Base-by-base conservation (phyloP, 1,140 invertebrate species). In the Drosophila obscura region DNA sequence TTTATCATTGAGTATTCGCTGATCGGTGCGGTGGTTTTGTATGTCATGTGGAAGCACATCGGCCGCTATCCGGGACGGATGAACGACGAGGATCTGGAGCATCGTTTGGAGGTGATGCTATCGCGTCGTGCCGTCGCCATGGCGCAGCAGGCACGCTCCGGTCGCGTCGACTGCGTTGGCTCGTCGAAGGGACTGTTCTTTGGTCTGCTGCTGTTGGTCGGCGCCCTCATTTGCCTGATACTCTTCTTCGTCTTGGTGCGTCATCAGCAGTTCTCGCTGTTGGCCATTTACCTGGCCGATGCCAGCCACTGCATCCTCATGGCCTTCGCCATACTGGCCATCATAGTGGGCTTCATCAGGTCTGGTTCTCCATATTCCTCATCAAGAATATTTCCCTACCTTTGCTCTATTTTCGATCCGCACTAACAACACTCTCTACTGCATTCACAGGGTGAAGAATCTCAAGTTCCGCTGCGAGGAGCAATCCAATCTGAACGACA, bases 31-130 rank as follows among this genome's bases (percentile, higher is more conserved):
- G 98, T 98, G 52, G 97, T 99, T 22, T 96, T 99, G 81, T 99
- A 98, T 92, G 97, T 99, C 46, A 99, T 99, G 95, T 99, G 98
- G 98, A 96, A 96, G 88, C 97, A 98, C 92, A 98, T 98, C 92
- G 97, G 97, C 41, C 94, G 96, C 77, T 95, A 96, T 92, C 95
- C 96, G 2, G 94, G 94, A 93, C 95, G 96, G 81, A 94, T 95
- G 80, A 95, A 95, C 73, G 96, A 97, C 83, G 96, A 96, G 92
- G 96, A 97, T 92, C 93, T 97, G 77, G 96, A 97, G 93, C 96
- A 96, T 89, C 94, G 96, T 87, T 92, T 97, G 84, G 96, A 96
- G 91, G 95, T 96, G 66, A 96, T 96, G 95, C 92, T 97, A 41
- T 96, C 96, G 28, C 94, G 96, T 80, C 94, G 96, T 77, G 96